phyloP scores from a whole-genome alignment of 2,797 vertebrate species.

The Ara ararauna region DNA sequence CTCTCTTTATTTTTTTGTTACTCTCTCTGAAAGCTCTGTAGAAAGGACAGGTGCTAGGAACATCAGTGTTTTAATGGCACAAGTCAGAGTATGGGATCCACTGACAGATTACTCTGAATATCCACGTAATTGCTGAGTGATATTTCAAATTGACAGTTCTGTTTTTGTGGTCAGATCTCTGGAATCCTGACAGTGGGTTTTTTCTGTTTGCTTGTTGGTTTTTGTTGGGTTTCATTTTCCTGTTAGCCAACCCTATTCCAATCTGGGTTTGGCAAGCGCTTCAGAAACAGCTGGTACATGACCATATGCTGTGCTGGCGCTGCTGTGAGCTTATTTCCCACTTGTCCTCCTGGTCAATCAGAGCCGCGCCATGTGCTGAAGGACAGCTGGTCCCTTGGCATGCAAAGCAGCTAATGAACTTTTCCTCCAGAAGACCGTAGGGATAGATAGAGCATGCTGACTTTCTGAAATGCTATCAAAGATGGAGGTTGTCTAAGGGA shows the following conservation, averaged over 20 bases:
- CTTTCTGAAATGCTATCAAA: not conserved
- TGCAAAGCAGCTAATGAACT: constrained; percentile 60
- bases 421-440: not conserved
- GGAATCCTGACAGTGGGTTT: not conserved
- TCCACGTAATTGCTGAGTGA: not conserved
- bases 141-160: constrained; percentile 2
- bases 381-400: constrained; percentile 71
- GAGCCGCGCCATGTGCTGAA: constrained; percentile 47
- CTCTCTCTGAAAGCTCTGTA: not conserved
- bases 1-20: not conserved
- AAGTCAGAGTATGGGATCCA: not conserved
- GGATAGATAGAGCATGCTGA: not conserved
- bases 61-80: not conserved
- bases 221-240: constrained; percentile 37
- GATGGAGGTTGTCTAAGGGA: not conserved
- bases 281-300: constrained; percentile 67
- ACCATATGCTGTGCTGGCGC: constrained; percentile 54
- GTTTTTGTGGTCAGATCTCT: constrained; percentile 19
- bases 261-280: constrained; percentile 37
- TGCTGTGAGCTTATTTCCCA: constrained; percentile 57
- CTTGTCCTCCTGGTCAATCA: constrained; percentile 68
- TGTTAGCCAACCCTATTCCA: not conserved
- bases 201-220: not conserved
- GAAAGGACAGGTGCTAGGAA: not conserved
- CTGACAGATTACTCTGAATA: not conserved